phyloP scores from a whole-genome alignment of 2,888 invertebrate species.

The Athalia rosae region DNA sequence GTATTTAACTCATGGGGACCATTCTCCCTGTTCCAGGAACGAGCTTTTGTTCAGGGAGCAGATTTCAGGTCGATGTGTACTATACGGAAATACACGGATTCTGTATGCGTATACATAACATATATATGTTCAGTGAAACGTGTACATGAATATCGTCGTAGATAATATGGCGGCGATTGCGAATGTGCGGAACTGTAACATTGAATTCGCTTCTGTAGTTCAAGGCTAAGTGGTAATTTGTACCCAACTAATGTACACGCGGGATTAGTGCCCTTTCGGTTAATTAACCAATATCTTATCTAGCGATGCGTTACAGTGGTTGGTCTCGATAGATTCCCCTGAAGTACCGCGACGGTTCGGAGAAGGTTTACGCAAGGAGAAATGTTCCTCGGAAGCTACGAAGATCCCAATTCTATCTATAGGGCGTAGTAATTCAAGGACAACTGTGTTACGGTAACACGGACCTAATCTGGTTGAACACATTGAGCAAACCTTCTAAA shows the following conservation, averaged over 20 bases:
- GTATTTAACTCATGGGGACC: neutral
- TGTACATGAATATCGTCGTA: too few relatives aligned
- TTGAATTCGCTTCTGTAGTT: slow-evolving; percentile 32
- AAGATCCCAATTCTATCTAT: slow-evolving; percentile 28
- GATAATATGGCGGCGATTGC: neutral
- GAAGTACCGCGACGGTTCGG: slow-evolving; percentile 30
- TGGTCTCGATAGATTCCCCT: slow-evolving; percentile 30
- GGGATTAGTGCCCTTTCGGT: slow-evolving; percentile 34
- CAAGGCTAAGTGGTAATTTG: slow-evolving; percentile 38
- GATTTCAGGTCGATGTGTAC: slow-evolving; percentile 4
- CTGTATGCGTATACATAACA: too few relatives aligned
- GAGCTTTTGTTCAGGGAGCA: slow-evolving; percentile 13
- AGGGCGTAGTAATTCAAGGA: slow-evolving; percentile 18
- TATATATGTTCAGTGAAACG: too few relatives aligned
- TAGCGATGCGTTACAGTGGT: slow-evolving; percentile 33
- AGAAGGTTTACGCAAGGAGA: slow-evolving; percentile 27
- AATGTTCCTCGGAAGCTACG: slow-evolving; percentile 37
- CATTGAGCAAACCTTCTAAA: slow-evolving; percentile 18
- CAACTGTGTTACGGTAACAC: slow-evolving; percentile 8
- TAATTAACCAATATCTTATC: slow-evolving; percentile 42
- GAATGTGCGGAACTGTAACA: slow-evolving; percentile 15
- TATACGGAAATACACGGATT: neutral
- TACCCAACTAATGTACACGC: slow-evolving; percentile 40
- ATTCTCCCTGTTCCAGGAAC: neutral
- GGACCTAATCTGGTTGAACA: slow-evolving; percentile 1